phyloP scores from a whole-genome alignment of 2,888 invertebrate species.

The Drosophila paramelanica region DNA sequence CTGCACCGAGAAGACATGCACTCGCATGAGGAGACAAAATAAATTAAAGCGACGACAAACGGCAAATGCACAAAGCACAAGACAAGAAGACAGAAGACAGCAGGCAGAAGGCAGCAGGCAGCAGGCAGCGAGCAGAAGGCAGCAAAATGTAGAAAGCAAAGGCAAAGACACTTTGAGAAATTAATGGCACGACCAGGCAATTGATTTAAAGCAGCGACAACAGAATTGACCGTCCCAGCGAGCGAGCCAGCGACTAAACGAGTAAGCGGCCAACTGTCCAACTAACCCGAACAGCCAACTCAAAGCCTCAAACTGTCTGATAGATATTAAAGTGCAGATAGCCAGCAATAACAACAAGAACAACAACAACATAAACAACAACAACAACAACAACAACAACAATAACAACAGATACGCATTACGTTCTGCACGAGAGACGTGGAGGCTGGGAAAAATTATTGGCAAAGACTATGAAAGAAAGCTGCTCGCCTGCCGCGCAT shows the following conservation, averaged over 20 bases:
- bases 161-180: slow-evolving; percentile 54
- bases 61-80: slow-evolving; percentile 23
- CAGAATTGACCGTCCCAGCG: slow-evolving; percentile 26
- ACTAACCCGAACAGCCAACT: slow-evolving; percentile 22
- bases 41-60: slow-evolving; percentile 64
- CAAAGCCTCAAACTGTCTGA: slow-evolving; percentile 26
- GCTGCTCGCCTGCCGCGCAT: slow-evolving; percentile 53
- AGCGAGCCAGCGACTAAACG: too few species aligned
- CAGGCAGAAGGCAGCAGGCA: background rate
- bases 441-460: slow-evolving; percentile 53
- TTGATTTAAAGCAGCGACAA: slow-evolving; percentile 65
- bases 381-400: background rate
- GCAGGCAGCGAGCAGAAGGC: background rate
- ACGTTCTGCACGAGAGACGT: slow-evolving; percentile 23
- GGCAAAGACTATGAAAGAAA: slow-evolving; percentile 53
- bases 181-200: slow-evolving; percentile 61
- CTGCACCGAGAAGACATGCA: slow-evolving; percentile 29
- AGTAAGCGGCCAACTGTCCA: slow-evolving; percentile 23
- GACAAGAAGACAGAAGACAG: background rate
- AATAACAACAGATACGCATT: slow-evolving; percentile 32
- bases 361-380: slow-evolving; percentile 8
- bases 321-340: slow-evolving; percentile 62
- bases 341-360: slow-evolving; percentile 9
- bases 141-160: slow-evolving; percentile 38
- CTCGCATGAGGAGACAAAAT: slow-evolving; percentile 70